Percentiles rank a stretch among this genome's conserved stretches.
Evolutionary conservation across 2,113 vertebrate genomes (phyloP).

Genomic region (Callorhinus ursinus): DNA sequence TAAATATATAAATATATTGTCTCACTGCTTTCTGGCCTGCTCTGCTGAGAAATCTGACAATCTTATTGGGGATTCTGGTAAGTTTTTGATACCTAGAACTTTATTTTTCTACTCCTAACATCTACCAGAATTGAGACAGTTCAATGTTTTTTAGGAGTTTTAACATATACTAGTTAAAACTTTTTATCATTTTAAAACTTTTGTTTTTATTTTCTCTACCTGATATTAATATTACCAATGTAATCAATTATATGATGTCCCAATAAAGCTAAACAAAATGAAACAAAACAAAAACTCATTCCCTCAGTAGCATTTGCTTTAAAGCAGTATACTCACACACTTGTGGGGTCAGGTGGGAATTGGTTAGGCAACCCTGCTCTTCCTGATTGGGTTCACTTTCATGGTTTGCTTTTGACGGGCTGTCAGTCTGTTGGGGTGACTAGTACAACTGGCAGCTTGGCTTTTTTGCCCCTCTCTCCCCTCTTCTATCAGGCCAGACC

Average conservation of each 20-base stretch:
- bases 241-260: background rate
- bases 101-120: background rate
- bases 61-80: background rate
- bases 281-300: background rate
- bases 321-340: background rate
- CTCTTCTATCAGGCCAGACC: background rate
- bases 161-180: background rate
- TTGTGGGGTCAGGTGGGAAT: background rate
- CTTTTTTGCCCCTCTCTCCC: background rate
- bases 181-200: background rate
- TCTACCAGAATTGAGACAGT: background rate
- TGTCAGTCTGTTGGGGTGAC: background rate
- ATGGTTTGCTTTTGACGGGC: background rate
- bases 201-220: background rate
- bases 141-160: background rate
- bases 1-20: background rate
- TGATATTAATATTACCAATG: background rate
- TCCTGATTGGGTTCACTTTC: background rate
- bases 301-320: background rate
- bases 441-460: background rate
- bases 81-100: background rate
- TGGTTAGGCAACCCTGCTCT: background rate
- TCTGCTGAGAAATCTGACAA: background rate
- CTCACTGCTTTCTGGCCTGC: background rate
- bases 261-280: background rate